Conservation (phyloP, 2,797 vertebrate species). For the Macropodus opercularis region DNA sequence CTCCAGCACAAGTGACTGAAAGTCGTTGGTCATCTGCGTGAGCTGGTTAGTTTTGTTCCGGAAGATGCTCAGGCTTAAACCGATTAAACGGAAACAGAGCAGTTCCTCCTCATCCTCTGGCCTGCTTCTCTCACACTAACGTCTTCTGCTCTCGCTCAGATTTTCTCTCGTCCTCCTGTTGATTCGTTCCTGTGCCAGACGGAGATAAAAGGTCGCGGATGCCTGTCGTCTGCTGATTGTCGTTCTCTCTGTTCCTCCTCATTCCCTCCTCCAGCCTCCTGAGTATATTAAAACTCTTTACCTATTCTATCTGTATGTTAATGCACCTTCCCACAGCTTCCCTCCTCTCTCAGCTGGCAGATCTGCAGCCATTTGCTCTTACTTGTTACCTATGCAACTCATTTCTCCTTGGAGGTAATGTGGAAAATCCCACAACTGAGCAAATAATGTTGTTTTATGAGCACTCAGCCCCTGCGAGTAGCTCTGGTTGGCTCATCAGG, state of each 20-base stretch:
- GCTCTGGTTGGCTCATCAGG: constrained; percentile 62
- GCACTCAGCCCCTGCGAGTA: constrained; percentile 48
- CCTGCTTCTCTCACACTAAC: too few species aligned
- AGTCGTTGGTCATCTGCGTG: too few species aligned
- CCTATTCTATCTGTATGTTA: constrained; percentile 99
- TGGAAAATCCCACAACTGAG: constrained; percentile 46
- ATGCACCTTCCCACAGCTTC: constrained; percentile 85
- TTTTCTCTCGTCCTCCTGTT: too few species aligned
- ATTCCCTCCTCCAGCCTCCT: constrained; percentile 79
- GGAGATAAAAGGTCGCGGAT: constrained; percentile 74
- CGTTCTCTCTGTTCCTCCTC: constrained; percentile 51
- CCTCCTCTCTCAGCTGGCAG: constrained; percentile 69
- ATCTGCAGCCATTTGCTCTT: constrained; percentile 55
- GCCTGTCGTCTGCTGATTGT: constrained; percentile 73
- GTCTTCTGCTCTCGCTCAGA: too few species aligned
- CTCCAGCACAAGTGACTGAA: too few species aligned
- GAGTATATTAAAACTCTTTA: constrained; percentile 96
- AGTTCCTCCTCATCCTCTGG: too few species aligned
- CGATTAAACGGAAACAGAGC: too few species aligned
- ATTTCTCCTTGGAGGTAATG: constrained; percentile 52
- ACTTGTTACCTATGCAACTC: constrained; percentile 50
- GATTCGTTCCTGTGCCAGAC: constrained; percentile 43
- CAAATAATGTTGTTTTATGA: constrained; percentile 78
- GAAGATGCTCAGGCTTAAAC: too few species aligned
- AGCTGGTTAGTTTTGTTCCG: too few species aligned